These are phyloP conservation scores for Notarius lentiginosus DNA, from an alignment of 2,113 vertebrate species.

Conservation along the genomic window DNA sequence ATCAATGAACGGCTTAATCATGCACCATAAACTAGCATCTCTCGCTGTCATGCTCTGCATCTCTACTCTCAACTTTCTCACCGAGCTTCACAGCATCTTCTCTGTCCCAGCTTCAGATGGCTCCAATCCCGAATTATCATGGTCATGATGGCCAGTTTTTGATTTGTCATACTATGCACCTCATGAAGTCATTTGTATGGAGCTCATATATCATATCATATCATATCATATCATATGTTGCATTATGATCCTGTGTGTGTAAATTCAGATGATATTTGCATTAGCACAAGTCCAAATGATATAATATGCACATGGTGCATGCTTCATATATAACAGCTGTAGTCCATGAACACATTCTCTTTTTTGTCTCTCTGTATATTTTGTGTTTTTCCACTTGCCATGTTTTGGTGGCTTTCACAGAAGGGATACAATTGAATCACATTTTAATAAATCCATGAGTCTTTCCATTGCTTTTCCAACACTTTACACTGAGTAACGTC, in stretches of 20 bases:
- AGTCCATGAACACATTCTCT: neutral
- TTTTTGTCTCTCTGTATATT: neutral
- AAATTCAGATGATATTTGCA: neutral
- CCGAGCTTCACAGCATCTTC: neutral
- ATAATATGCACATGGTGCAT: neutral
- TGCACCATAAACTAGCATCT: slow-evolving; percentile 50
- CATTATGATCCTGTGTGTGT: neutral
- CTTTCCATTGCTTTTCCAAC: slow-evolving; percentile 3
- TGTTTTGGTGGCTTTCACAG: slow-evolving; percentile 40
- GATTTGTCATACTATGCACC: neutral
- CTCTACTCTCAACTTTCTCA: slow-evolving; percentile 42
- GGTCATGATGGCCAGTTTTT: neutral
- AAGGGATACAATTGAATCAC: slow-evolving; percentile 22
- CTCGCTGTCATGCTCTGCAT: slow-evolving; percentile 36
- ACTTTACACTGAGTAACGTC: neutral
- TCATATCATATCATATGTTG: neutral
- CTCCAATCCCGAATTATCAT: neutral
- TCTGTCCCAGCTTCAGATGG: neutral
- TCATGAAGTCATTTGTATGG: neutral
- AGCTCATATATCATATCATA: neutral
- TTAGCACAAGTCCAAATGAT: neutral
- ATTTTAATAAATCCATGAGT: slow-evolving; percentile 52
- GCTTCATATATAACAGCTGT: neutral
- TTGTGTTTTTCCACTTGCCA: neutral
- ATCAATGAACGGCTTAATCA: slow-evolving; percentile 70